A percentile compares a stretch with the other conserved stretches of the same genome.
These are phyloP conservation scores for Athetis lepigone DNA, from an alignment of 2,888 invertebrate genomes.

Conservation along the genomic window DNA sequence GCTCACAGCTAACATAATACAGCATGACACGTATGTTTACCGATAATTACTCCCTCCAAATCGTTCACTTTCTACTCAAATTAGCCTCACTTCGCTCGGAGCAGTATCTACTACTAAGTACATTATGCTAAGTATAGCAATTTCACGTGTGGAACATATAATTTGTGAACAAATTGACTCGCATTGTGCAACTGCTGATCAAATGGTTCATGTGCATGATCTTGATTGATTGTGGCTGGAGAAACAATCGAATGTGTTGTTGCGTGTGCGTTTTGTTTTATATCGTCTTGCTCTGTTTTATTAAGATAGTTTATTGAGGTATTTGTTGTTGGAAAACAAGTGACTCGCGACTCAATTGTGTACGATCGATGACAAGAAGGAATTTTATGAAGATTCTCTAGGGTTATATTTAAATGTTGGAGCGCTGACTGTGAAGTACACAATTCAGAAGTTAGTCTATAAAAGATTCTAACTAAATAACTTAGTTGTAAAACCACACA, in stretches of 20 bases:
- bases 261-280: constrained; percentile 23
- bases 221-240: constrained; percentile 58
- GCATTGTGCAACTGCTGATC: constrained; percentile 69
- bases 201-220: constrained; percentile 53
- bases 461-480: constrained; percentile 6
- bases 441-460: not conserved
- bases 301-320: not conserved
- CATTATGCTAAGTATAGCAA: constrained; percentile 62
- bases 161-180: constrained; percentile 71
- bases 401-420: no score
- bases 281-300: constrained; percentile 10
- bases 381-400: no score
- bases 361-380: not conserved
- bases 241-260: constrained; percentile 45
- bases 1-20: constrained; percentile 31
- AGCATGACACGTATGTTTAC: constrained; percentile 57
- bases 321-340: constrained; percentile 13
- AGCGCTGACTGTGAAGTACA: not conserved
- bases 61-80: constrained; percentile 71
- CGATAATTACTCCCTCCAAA: constrained; percentile 62
- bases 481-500: constrained; percentile 2
- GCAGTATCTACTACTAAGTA: constrained; percentile 55
- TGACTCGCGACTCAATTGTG: not conserved
- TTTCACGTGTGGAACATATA: constrained; percentile 65
- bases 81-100: constrained; percentile 61